Evolutionary conservation across 2,113 vertebrate genomes (phyloP).

Genomic region (Erythrocercus mccallii): DNA sequence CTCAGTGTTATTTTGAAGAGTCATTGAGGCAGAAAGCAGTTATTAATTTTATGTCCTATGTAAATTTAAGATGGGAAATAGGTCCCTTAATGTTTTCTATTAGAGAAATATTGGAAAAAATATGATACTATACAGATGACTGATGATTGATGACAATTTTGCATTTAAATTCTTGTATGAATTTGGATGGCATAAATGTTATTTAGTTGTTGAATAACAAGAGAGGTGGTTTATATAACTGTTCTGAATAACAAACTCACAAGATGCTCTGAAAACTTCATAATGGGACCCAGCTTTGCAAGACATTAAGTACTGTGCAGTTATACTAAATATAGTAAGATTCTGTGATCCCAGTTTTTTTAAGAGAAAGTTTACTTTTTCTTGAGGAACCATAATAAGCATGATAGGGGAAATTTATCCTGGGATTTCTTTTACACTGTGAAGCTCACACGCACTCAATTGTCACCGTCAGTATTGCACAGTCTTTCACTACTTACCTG

Average conservation of each 20-base stretch:
- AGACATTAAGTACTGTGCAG: neutral
- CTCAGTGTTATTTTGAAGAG: conserved; percentile 18
- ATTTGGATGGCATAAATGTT: neutral
- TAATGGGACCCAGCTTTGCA: neutral
- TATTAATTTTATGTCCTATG: neutral
- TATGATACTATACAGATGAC: neutral
- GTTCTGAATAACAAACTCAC: neutral
- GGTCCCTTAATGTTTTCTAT: neutral
- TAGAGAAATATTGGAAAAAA: neutral
- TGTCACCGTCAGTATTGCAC: neutral
- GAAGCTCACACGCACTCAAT: neutral
- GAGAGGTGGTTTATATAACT: neutral
- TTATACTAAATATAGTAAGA: neutral
- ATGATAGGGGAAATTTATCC: neutral
- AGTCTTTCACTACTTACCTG: neutral
- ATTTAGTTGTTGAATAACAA: neutral
- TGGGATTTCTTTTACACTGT: neutral
- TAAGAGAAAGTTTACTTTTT: neutral
- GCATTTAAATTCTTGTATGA: neutral
- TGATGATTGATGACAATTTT: conserved; percentile 28
- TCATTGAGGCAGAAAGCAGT: neutral
- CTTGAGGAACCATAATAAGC: neutral
- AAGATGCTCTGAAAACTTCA: neutral
- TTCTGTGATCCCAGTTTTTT: neutral
- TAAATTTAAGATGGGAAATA: neutral